These are phyloP conservation scores for Solea solea DNA, from an alignment of 2,113 vertebrate genomes.

Conservation along the genomic window DNA sequence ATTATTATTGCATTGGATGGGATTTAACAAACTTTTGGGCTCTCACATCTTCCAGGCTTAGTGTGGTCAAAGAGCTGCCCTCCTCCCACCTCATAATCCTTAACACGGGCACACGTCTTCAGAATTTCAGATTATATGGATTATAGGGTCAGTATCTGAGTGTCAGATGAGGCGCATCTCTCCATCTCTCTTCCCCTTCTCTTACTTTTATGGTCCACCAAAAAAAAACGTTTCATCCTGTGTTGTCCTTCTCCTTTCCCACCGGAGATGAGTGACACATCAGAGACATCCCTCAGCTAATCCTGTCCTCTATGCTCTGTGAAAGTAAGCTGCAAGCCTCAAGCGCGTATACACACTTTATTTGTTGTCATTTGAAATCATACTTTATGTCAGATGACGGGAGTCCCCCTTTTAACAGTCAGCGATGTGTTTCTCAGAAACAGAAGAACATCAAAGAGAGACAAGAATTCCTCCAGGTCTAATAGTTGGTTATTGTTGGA, in stretches of 20 bases:
- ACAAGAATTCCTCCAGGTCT: constrained; percentile 41
- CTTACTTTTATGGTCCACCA: constrained; percentile 51
- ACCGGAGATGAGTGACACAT: constrained; percentile 73
- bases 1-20: constrained; percentile 46
- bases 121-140: constrained; percentile 70
- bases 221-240: constrained; percentile 63
- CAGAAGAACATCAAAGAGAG: constrained; percentile 62
- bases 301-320: constrained; percentile 66
- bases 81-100: constrained; percentile 58
- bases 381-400: constrained; percentile 63
- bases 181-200: constrained; percentile 43
- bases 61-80: constrained; percentile 65
- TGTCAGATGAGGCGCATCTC: constrained; percentile 59
- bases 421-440: constrained; percentile 42
- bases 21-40: constrained; percentile 48
- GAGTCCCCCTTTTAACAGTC: constrained; percentile 45
- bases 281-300: constrained; percentile 73
- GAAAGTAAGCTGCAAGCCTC: constrained; percentile 61
- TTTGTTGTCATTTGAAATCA: constrained; percentile 72
- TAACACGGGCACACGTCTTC: constrained; percentile 66
- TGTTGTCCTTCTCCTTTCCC: constrained; percentile 46
- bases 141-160: too few relatives aligned
- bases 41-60: constrained; percentile 65
- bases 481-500: constrained; percentile 62
- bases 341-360: constrained; percentile 58